phyloP scores from a whole-genome alignment of 2,797 vertebrate species.

The Danio choprae region DNA sequence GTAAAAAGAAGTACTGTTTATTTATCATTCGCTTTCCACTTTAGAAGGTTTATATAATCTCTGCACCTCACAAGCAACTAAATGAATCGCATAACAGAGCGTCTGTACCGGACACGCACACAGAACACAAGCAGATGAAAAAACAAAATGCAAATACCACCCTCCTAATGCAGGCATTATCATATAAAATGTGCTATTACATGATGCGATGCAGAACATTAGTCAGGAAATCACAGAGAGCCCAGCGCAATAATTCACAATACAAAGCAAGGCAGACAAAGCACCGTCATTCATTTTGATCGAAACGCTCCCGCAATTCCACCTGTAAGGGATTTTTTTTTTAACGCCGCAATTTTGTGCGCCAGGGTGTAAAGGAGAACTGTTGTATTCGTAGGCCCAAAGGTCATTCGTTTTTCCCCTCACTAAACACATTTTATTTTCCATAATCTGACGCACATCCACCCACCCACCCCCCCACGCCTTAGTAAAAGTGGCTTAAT shows the following conservation, averaged over 20 bases:
- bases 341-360: constrained; percentile 7
- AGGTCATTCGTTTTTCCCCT: constrained; percentile 46
- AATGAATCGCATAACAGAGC: background rate
- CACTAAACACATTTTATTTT: background rate
- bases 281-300: constrained; percentile 76
- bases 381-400: background rate
- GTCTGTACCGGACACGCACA: constrained; percentile 6
- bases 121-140: background rate
- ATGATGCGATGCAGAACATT: constrained; percentile 81
- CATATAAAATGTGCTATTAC: constrained; percentile 57
- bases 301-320: constrained; percentile 61
- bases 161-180: constrained; percentile 49
- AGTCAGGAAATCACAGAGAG: constrained; percentile 76
- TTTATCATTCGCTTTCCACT: background rate
- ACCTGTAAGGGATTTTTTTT: constrained; percentile 59
- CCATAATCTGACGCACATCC: background rate
- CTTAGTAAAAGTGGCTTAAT: constrained; percentile 68
- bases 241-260: constrained; percentile 71
- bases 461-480: background rate
- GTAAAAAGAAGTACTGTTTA: no score
- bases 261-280: constrained; percentile 64
- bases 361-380: background rate
- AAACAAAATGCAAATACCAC: background rate
- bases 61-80: background rate
- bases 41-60: background rate